Evolutionary conservation across 2,888 invertebrate genomes (phyloP), one percentile per base, ranked within the genome.

Genomic region (Plusia festucae): DNA sequence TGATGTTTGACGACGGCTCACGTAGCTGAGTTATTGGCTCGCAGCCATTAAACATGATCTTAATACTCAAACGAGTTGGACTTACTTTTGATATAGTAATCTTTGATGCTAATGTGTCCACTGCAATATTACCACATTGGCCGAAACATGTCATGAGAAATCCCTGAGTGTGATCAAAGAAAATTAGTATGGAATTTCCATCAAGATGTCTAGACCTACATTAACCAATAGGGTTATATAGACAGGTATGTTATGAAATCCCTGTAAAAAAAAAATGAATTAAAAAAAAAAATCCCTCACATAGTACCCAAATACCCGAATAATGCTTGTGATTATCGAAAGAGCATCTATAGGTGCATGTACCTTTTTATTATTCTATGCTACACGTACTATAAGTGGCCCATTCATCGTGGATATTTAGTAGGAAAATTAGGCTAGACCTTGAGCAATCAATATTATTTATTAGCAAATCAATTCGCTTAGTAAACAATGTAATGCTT

Each of bases 1-100:
- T 9, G 30, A 65, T 22, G 55, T 65, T 16, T 32, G 44, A 30
- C 20, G 53, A 53, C 16, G 44, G 0, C 54, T 22, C 56, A 73
- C 49, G 68, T 51, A 24, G 22, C 20, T 32, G 52, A 53, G 11
- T n/a, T 73, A 11, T 66, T 70, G 73, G 70, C 73, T 32, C 9
- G 18, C 30, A 8, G 59, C 70, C 73, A 66, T 22, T 1, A 32
- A 4, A 18, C 53, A 44, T 60, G 51, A 16, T 54, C 34, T 54
- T 54, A 54, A 54, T 54, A 20, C 54, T 20, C 46, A 49, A 46
- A 20, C 46, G 9, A 18, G 20, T 18, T 49, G 46, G 13, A 49
- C 20, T 49, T 49, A 18, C 46, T 49, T 49, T 49, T 49, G 18
- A 49, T 49, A 49, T 49, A 16, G 46, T 20, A 49, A 49, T 49